Percentiles rank a stretch among this genome's conserved stretches.
Conservation (phyloP, 2,888 invertebrate species). For the Pimpla rufipes region DNA sequence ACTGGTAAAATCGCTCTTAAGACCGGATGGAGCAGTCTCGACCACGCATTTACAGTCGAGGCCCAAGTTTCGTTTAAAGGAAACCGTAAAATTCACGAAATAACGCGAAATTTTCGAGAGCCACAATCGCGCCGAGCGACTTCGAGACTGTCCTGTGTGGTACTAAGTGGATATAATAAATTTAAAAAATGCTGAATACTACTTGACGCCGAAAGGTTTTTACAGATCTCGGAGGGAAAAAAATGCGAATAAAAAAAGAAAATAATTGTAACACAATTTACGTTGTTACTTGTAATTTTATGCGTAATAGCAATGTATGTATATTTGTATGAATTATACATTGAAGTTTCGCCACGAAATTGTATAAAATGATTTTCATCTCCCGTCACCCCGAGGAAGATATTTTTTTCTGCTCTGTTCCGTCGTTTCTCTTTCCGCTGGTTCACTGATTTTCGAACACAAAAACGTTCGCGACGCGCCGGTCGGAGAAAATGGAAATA, state of each 20-base stretch:
- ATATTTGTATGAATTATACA: conserved; percentile 68
- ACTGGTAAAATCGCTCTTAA: conserved; percentile 43
- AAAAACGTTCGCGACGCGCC: not conserved
- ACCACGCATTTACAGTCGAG: not conserved
- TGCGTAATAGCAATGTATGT: conserved; percentile 58
- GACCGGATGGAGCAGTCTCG: conserved; percentile 54
- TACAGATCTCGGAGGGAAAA: conserved; percentile 79
- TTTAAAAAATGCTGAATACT: not conserved
- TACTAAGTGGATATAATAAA: conserved; percentile 49
- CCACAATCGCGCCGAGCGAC: conserved; percentile 4
- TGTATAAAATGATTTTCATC: conserved; percentile 39
- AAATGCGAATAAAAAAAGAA: conserved; percentile 52
- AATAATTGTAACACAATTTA: conserved; percentile 45
- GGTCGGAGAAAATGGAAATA: not conserved
- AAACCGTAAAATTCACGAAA: not conserved
- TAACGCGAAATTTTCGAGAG: not conserved
- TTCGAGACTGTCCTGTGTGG: conserved; percentile 57
- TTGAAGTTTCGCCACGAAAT: conserved; percentile 58
- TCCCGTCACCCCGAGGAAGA: conserved; percentile 10
- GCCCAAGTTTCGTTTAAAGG: not conserved
- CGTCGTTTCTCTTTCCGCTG: not conserved
- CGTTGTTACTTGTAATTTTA: conserved; percentile 37
- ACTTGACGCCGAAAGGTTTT: conserved; percentile 68
- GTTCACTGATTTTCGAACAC: not conserved
- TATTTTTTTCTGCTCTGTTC: not conserved